Conservation (phyloP, 2,888 invertebrate species). For the Gandaritis pyraliata region DNA sequence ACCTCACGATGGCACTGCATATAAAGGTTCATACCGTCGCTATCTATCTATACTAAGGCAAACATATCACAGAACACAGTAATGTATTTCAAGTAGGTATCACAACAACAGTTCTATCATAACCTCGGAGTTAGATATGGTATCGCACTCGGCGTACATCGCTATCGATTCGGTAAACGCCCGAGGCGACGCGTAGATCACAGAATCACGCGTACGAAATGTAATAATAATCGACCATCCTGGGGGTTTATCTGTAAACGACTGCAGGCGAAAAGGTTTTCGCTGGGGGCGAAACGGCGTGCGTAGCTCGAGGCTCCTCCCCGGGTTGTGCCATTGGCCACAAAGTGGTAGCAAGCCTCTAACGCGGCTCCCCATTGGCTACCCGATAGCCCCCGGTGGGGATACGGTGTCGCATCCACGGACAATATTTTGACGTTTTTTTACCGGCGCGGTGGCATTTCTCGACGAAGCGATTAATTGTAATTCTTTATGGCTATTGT, state of each 20-base stretch:
- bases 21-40: slow-evolving; percentile 76
- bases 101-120: slow-evolving; percentile 56
- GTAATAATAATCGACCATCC: slow-evolving; percentile 84
- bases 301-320: slow-evolving; percentile 80
- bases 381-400: slow-evolving; percentile 65
- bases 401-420: slow-evolving; percentile 62
- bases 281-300: slow-evolving; percentile 81
- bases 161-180: slow-evolving; percentile 72
- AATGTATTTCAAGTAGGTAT: slow-evolving; percentile 48
- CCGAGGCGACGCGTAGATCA: slow-evolving; percentile 72
- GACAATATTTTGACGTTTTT: slow-evolving; percentile 82
- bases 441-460: slow-evolving; percentile 77
- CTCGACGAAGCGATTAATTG: slow-evolving; percentile 80
- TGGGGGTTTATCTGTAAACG: slow-evolving; percentile 83
- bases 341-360: slow-evolving; percentile 68
- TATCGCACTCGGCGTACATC: slow-evolving; percentile 65
- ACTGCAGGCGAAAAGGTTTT: slow-evolving; percentile 84
- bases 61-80: slow-evolving; percentile 80
- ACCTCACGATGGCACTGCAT: slow-evolving; percentile 84
- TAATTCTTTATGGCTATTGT: slow-evolving; percentile 82
- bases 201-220: slow-evolving; percentile 77
- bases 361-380: slow-evolving; percentile 74
- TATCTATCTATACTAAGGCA: slow-evolving; percentile 79
- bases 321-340: slow-evolving; percentile 77
- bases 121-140: slow-evolving; percentile 50